A percentile compares a stretch with the other conserved stretches of the same genome.
Evolutionary conservation across 2,113 vertebrate species (phyloP).

Genomic region (Engystomops pustulosus): DNA sequence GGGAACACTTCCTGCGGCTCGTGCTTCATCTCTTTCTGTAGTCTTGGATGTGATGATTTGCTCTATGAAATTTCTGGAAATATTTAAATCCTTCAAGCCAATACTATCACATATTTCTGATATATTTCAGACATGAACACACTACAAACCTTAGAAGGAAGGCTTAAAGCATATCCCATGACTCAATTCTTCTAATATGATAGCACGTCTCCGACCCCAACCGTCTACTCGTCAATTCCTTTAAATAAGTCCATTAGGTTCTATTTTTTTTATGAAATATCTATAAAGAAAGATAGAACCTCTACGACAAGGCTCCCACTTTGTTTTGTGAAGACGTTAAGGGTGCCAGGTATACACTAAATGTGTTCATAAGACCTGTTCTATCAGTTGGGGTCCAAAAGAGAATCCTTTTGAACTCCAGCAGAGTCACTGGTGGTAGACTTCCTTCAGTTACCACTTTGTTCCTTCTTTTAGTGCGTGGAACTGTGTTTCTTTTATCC

Average conservation of each 20-base stretch:
- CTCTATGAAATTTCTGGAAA: conserved; percentile 46
- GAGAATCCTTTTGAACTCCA: too few relatives aligned
- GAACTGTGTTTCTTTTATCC: too few relatives aligned
- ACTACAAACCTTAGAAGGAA: background rate
- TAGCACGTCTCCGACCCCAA: conserved; percentile 8
- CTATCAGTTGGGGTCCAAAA: too few relatives aligned
- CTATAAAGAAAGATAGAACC: too few relatives aligned
- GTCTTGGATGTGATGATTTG: conserved; percentile 38
- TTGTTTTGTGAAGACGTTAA: too few relatives aligned
- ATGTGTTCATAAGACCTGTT: too few relatives aligned
- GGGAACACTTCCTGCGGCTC: background rate
- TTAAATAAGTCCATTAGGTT: background rate
- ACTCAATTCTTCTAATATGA: conserved; percentile 26
- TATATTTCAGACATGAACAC: conserved; percentile 56
- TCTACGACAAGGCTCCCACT: too few relatives aligned
- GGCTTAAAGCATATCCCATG: background rate
- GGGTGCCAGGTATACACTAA: too few relatives aligned
- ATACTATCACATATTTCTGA: conserved; percentile 35
- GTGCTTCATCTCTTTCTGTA: conserved; percentile 35
- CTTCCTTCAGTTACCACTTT: too few relatives aligned
- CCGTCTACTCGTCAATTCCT: background rate
- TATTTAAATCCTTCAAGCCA: conserved; percentile 33
- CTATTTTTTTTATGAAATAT: too few relatives aligned
- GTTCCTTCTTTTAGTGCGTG: too few relatives aligned
- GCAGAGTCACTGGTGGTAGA: too few relatives aligned